Percentiles rank a stretch among this genome's conserved stretches.
phyloP scores from a whole-genome alignment of 1,140 invertebrate species.

The Aphis gossypii region DNA sequence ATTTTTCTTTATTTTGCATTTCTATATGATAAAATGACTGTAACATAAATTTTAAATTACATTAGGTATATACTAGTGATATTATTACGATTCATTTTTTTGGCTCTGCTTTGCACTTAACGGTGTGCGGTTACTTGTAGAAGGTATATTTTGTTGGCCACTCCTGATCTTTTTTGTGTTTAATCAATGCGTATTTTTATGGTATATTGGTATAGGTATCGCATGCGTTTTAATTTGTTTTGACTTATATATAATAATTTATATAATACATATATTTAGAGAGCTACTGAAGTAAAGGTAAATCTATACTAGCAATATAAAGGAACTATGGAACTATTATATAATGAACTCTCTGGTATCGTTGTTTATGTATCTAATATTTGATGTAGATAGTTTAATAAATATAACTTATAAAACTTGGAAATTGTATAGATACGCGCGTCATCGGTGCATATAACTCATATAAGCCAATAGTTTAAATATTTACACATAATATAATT shows the following conservation, averaged over 20 bases:
- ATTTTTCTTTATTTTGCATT: too few species aligned
- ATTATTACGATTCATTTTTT: background rate
- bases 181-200: background rate
- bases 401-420: background rate
- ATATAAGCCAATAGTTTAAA: background rate
- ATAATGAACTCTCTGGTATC: background rate
- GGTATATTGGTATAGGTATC: background rate
- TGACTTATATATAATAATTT: background rate
- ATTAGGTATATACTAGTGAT: background rate
- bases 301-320: background rate
- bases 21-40: too few species aligned
- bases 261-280: too few species aligned
- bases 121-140: background rate
- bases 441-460: background rate
- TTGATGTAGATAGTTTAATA: background rate
- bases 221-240: background rate
- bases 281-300: background rate
- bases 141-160: background rate
- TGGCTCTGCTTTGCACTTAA: background rate
- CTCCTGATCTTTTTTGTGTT: background rate
- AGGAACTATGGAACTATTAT: background rate
- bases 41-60: too few species aligned
- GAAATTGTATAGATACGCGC: background rate
- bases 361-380: background rate
- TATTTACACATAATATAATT: background rate